Evolutionary conservation across 2,888 invertebrate species (phyloP).

Genomic region (Cosmia trapezina): DNA sequence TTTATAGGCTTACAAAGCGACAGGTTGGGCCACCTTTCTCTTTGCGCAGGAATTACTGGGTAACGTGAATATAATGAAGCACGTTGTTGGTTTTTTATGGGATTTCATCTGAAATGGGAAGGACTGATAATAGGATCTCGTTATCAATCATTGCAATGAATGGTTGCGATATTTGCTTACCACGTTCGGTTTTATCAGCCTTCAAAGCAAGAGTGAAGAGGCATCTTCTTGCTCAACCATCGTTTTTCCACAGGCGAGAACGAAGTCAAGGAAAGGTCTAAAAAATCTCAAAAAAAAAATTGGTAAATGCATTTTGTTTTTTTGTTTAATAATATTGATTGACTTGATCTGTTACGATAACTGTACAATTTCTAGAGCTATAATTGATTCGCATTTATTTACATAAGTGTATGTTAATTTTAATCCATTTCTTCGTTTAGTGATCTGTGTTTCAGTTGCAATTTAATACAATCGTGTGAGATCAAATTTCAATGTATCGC

Average conservation of each 20-base stretch:
- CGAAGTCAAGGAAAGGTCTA: background rate
- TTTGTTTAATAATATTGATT: background rate
- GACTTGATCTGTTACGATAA: background rate
- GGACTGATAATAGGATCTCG: background rate
- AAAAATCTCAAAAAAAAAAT: background rate
- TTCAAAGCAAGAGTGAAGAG: background rate
- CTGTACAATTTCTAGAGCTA: background rate
- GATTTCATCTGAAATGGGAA: background rate
- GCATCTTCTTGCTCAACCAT: background rate
- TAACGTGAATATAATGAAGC: conserved; percentile 35
- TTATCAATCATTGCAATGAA: background rate
- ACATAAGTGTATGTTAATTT: background rate
- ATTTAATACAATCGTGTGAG: background rate
- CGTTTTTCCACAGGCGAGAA: no score
- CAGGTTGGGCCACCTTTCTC: conserved; percentile 45
- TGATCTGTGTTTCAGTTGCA: conserved; percentile 14
- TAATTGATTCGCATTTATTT: background rate
- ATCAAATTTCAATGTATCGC: conserved; percentile 1
- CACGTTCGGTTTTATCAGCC: background rate
- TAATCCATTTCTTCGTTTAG: background rate
- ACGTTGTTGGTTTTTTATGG: conserved; percentile 22
- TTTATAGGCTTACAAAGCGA: conserved; percentile 55
- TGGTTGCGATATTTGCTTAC: no score
- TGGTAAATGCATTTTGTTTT: background rate
- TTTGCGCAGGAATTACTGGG: conserved; percentile 31